Evolutionary conservation across 2,888 invertebrate genomes (phyloP).

Genomic region (Girardia tigrina): DNA sequence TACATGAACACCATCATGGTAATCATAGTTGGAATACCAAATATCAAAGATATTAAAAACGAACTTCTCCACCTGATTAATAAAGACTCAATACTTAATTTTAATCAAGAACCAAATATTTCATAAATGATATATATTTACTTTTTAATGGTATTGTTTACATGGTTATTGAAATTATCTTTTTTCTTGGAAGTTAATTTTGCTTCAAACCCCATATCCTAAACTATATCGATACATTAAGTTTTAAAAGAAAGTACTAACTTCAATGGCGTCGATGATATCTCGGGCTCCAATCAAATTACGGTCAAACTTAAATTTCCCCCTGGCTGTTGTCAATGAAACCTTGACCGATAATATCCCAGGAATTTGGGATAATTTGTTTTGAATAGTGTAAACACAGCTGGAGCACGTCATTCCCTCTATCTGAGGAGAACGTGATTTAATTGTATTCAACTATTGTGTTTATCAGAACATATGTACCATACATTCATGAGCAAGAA

Average conservation of each 20-base stretch:
- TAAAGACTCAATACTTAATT: not conserved
- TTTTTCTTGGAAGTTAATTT: slow-evolving; percentile 53
- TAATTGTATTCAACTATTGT: too few species aligned
- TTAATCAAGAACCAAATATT: not conserved
- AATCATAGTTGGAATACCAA: slow-evolving; percentile 86
- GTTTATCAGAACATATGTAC: too few species aligned
- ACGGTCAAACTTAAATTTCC: slow-evolving; percentile 69
- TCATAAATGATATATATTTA: not conserved
- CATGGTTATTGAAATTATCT: not conserved
- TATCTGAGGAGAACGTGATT: too few species aligned
- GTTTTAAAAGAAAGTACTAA: too few species aligned
- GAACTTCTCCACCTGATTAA: slow-evolving; percentile 66
- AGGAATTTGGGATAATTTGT: slow-evolving; percentile 42
- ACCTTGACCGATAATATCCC: slow-evolving; percentile 73
- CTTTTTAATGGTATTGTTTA: not conserved
- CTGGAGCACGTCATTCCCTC: slow-evolving; percentile 40
- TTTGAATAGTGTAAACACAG: slow-evolving; percentile 35
- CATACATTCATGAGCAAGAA: too few species aligned
- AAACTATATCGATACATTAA: too few species aligned
- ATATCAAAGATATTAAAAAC: slow-evolving; percentile 76
- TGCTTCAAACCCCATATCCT: slow-evolving; percentile 70
- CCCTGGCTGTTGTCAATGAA: slow-evolving; percentile 70
- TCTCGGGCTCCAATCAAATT: slow-evolving; percentile 71
- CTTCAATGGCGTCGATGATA: slow-evolving; percentile 66
- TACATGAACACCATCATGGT: slow-evolving; percentile 88